Evolutionary conservation across 2,888 invertebrate species (phyloP).

Genomic region (Calameuta pallipes): DNA sequence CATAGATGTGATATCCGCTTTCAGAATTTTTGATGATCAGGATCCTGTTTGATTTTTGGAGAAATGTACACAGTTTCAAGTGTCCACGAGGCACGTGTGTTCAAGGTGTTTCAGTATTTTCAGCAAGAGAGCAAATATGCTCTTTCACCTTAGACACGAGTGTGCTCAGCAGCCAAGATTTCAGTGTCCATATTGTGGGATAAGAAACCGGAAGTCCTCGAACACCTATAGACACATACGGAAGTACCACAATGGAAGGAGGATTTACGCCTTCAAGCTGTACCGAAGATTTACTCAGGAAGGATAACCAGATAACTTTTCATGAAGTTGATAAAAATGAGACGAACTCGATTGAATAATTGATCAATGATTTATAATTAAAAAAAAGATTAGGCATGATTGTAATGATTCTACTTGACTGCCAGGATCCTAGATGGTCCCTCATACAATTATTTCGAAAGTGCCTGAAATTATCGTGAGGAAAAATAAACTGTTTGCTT

Average conservation of each 20-base stretch:
- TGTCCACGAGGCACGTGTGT: neutral
- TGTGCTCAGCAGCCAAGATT: conserved; percentile 48
- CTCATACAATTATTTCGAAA: no score
- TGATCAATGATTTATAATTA: no score
- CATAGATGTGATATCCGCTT: no score
- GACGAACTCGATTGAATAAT: no score
- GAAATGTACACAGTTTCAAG: neutral
- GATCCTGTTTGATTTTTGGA: no score
- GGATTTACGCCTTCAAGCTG: conserved; percentile 35
- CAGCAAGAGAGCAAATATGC: conserved; percentile 6
- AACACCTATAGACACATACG: conserved; percentile 35
- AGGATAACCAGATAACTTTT: no score
- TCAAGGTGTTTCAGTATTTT: conserved; percentile 15
- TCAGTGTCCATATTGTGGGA: conserved; percentile 45
- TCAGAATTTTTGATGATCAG: no score
- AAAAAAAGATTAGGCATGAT: no score
- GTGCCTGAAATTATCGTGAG: no score
- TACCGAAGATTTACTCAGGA: conserved; percentile 24
- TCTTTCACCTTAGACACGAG: conserved; percentile 27
- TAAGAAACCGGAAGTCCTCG: conserved; percentile 38
- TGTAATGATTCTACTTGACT: no score
- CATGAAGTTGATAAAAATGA: no score
- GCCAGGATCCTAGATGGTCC: no score
- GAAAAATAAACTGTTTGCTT: neutral
- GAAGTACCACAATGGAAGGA: conserved; percentile 30